Evolutionary conservation across 2,113 vertebrate species (phyloP), one percentile per base, ranked within the genome.

Genomic region (Lagenorhynchus albirostris): DNA sequence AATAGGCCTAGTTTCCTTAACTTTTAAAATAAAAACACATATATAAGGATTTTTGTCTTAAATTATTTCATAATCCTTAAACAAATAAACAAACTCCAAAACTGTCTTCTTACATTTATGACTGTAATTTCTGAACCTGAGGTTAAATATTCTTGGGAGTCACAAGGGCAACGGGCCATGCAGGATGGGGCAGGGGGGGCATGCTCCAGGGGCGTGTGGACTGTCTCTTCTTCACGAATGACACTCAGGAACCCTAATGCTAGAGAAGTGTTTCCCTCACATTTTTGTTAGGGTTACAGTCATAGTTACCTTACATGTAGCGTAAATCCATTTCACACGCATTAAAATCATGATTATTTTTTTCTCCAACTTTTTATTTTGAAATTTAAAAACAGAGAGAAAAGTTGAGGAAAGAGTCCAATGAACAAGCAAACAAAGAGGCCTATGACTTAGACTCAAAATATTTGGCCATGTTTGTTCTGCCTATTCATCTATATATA

Each of bases 201-300:
- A 53, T 53, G 53, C 23, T 58, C 50, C 21, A 31, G 21, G 33
- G 2, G 13, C 21, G 0, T 0, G 6, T 6, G 6, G 2, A 8
- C 83, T 68, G 14, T 20, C 29, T 58, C 47, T 65, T 63, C 25
- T 23, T 17, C 23, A 60, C 2, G 15, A 70, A 50, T 21, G 21
- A 55, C 38, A 21, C 4, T 47, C 6, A 10, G 31, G 31, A 41
- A 58, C 25, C 53, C 2, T 41, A 18, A 55, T 10, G 53, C 9
- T 0, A 26, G 6, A 44, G 29, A 60, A 60, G 26, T 1, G 3
- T 6, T 63, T 21, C 7, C 23, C 6, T 71, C 23, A 71, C 20
- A 0, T 25, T 3, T 33, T 38, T 23, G 9, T 13, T 12, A 9
- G 18, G 29, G 11, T 29, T 8, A n/a, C 10, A 11, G n/a, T 18